phyloP scores from a whole-genome alignment of 2,888 invertebrate genomes.

The Callinectes sapidus region DNA sequence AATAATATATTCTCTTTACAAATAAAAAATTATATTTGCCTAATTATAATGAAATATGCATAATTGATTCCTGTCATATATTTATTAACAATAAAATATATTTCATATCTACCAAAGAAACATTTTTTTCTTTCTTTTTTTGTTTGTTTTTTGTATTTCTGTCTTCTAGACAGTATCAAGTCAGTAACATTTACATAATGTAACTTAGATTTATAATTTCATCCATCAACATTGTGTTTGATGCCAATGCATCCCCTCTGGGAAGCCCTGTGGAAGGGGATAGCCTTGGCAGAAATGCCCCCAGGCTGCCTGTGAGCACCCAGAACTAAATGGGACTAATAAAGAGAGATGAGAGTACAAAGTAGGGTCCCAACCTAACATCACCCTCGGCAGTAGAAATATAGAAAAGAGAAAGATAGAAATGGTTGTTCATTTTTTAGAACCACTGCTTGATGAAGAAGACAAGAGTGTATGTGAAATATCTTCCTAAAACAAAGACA shows the following conservation, averaged over 20 bases:
- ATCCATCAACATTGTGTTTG: neutral
- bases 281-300: neutral
- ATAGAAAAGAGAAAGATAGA: slow-evolving; percentile 15
- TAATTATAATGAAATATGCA: slow-evolving; percentile 6
- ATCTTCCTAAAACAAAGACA: slow-evolving; percentile 1
- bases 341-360: neutral
- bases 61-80: slow-evolving; percentile 9
- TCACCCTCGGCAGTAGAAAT: neutral
- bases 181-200: slow-evolving; percentile 2
- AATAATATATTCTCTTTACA: slow-evolving; percentile 38
- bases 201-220: slow-evolving; percentile 15
- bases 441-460: neutral
- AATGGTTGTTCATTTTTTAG: neutral
- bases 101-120: neutral
- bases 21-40: slow-evolving; percentile 16
- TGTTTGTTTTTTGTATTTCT: neutral
- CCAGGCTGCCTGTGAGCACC: slow-evolving; percentile 8
- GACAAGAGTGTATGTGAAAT: neutral
- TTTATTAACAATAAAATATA: slow-evolving; percentile 32
- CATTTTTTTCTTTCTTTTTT: too few species aligned
- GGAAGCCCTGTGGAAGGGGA: slow-evolving; percentile 18
- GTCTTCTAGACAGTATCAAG: neutral
- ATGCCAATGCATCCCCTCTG: neutral
- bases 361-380: neutral
- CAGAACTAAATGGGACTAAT: neutral